phyloP scores from a whole-genome alignment of 2,113 vertebrate genomes.

The Rhadina sibilatrix region DNA sequence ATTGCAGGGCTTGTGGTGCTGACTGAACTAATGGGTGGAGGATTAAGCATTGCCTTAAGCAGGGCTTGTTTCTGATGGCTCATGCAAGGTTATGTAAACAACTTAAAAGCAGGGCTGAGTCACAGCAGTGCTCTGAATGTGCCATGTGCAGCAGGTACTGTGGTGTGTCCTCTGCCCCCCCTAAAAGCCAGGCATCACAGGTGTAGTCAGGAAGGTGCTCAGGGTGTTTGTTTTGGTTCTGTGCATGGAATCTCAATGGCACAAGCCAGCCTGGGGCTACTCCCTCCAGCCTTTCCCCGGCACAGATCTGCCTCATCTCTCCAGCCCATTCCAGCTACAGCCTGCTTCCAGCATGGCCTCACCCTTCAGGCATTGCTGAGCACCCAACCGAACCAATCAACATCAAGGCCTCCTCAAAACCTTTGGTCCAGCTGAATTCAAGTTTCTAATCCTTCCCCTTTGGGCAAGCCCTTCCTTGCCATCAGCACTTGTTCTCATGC shows the following conservation, averaged over 20 bases:
- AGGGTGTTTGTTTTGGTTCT: not conserved
- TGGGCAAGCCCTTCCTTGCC: not conserved
- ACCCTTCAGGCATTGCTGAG: not conserved
- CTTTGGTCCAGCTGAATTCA: not conserved
- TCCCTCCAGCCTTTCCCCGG: not conserved
- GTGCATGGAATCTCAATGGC: not conserved
- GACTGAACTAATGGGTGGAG: not conserved
- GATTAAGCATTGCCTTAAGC: slow-evolving; percentile 12
- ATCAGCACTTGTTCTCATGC: not conserved
- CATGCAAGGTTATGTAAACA: slow-evolving; percentile 26
- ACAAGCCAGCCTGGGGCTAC: not conserved
- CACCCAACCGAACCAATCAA: not conserved
- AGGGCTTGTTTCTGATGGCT: slow-evolving; percentile 6
- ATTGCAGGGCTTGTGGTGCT: not conserved
- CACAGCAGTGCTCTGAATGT: not conserved
- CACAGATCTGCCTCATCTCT: not conserved
- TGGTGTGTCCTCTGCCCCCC: not conserved
- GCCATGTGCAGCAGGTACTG: not conserved
- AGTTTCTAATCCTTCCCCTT: not conserved
- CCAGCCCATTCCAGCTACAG: not conserved
- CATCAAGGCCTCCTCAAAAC: not conserved
- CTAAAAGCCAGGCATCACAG: not conserved
- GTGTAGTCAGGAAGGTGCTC: not conserved
- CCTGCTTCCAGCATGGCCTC: not conserved
- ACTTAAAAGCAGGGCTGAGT: not conserved